Base-by-base conservation (phyloP, 1,140 invertebrate species). In the Andrena cerasifolii region DNA sequence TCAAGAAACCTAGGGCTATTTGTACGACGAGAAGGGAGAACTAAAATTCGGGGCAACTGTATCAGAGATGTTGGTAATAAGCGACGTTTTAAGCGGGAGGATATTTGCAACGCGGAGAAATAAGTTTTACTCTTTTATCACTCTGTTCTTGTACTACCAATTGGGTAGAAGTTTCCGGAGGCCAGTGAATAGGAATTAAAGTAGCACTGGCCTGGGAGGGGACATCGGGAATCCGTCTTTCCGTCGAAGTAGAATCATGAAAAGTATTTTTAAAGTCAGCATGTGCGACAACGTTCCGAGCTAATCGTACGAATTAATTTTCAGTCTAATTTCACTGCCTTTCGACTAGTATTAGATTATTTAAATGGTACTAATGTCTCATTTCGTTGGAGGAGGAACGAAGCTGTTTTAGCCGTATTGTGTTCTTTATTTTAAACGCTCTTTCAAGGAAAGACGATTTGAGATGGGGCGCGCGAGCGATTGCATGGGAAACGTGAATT, bases 351-450 rank as follows among this genome's bases (percentile, higher is more conserved):
- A 3, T 36, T 31, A 14, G 21, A 61, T 21, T 58, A 24, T 21
- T 16, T 49, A 73, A n/a, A 40, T n/a, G n/a, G n/a, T 40, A 40
- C 28, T 33, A 53, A 45, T 54, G 43, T 45, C 71, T 36, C 12
- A 18, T 62, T 83, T 61, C 36, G 18, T 66, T 40, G 51, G 53
- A 10, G n/a, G 66, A 33, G 18, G 54, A 70, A 53, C 45, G 24
- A 78, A 77, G 53, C 61, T 71, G 58, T 71, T 53, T 28, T 40
- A 10, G 18, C 63, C 72, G 14, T 31, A 31, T 76, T 85, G 76
- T 82, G 83, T 86, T 86, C 80, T 71, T 51, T 33, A 43, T 79
- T 24, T 3, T 47, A 72, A 77, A 54, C 62, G 65, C 71, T 59
- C 71, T 56, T 33, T 62, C 36, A 49, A 28, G 43, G 72, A 65